phyloP scores from a whole-genome alignment of 2,113 vertebrate genomes.

The Clarias batrachus region DNA sequence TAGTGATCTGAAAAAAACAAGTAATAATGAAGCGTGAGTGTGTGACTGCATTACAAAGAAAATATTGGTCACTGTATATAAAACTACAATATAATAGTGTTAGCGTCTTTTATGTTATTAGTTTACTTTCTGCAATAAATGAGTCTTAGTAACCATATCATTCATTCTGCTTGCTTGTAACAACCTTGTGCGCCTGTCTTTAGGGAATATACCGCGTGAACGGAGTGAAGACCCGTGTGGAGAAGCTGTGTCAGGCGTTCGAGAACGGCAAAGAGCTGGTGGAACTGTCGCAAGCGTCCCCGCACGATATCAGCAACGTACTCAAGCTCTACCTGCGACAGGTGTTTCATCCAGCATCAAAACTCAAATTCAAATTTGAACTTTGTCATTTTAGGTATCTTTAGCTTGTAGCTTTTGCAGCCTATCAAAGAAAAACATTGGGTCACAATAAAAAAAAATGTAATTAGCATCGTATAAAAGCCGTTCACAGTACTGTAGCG shows the following conservation, averaged over 20 bases:
- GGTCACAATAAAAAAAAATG: too few species aligned
- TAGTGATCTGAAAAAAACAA: neutral
- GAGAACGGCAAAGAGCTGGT: constrained; percentile 94
- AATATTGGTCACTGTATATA: neutral
- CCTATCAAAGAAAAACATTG: too few species aligned
- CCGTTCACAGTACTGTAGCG: neutral
- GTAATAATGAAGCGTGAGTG: neutral
- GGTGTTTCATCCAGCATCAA: constrained; percentile 64
- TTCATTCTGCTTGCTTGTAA: neutral
- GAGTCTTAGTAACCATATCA: neutral
- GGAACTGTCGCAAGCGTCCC: constrained; percentile 89
- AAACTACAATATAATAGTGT: neutral
- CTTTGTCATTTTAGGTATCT: too few species aligned
- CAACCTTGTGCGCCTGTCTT: neutral
- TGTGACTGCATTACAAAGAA: neutral
- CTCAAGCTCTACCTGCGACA: constrained; percentile 95
- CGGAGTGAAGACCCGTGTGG: constrained; percentile 92
- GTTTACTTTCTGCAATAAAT: neutral
- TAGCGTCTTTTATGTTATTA: neutral
- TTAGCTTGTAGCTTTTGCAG: too few species aligned
- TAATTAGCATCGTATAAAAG: too few species aligned
- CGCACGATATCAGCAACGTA: constrained; percentile 94
- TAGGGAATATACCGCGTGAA: constrained; percentile 97
- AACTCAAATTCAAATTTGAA: too few species aligned
- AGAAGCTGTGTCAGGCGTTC: constrained; percentile 96